Evolutionary conservation across 1,140 invertebrate species (phyloP), one percentile per base, ranked within the genome.

Genomic region (Drosophila ercepeae): DNA sequence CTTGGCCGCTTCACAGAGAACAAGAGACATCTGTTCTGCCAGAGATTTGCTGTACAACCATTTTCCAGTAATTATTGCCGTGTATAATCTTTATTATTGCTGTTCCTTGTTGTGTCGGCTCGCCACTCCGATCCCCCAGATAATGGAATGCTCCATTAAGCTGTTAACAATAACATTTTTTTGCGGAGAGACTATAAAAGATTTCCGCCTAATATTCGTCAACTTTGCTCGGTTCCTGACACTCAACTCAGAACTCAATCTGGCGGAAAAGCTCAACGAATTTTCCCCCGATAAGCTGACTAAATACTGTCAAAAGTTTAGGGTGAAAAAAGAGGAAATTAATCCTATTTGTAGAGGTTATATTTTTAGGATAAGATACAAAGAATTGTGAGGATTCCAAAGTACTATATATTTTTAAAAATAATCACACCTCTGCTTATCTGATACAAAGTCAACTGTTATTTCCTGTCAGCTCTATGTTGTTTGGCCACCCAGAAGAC

Each of bases 81-180:
- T 86, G 82, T 88, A 88, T 88, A 86, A 82, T 88, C 81, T 72
- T 88, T 81, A 81, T 86, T 88, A 88, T 88, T 76, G 73, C 73
- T 81, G 59, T 82, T 78, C 39, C 53, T 73, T 74, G 75, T 64
- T 68, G 71, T 64, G 60, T 61, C 23, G 4, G 7, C 16, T 27
- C 1, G 14, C 46, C 39, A 19, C 25, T 50, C 8, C 14, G n/a
- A n/a, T n/a, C 19, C 45, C 44, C 34, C 42, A 11, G 45, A 65
- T 79, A 75, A 84, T 72, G 81, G 60, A 86, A 76, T 72, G 75
- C 81, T 86, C 81, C 81, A 79, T 86, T 84, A 86, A 84, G 79
- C 79, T 78, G 79, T 84, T 86, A 86, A 86, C 81, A 84, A 84
- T 84, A 86, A 79, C 61, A 79, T 83, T 75, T 71, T 60, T 54